A percentile compares a stretch with the other conserved stretches of the same genome.
Evolutionary conservation across 2,888 invertebrate genomes (phyloP).

Genomic region (Petrolisthes manimaculis): DNA sequence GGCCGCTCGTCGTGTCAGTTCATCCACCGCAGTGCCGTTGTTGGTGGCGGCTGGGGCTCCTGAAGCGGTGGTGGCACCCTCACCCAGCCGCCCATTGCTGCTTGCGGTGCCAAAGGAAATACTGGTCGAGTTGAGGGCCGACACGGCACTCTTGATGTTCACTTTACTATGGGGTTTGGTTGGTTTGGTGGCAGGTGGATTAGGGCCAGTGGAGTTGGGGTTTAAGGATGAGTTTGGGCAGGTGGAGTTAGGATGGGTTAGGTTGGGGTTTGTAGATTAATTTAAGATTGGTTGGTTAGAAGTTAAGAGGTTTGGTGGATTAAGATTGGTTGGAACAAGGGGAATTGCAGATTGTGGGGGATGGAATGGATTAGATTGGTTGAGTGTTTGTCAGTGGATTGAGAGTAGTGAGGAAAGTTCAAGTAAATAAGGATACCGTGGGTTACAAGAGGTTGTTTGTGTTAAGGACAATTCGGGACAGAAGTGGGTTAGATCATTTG

Average conservation of each 20-base stretch:
- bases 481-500: too few species aligned
- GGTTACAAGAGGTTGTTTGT: too few species aligned
- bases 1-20: slow-evolving; percentile 85
- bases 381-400: too few species aligned
- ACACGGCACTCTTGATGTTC: slow-evolving; percentile 90
- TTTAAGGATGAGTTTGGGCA: background rate
- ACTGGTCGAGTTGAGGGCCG: slow-evolving; percentile 88
- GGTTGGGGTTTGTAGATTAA: background rate
- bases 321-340: too few species aligned
- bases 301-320: background rate
- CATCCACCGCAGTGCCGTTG: slow-evolving; percentile 82
- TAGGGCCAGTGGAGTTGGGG: slow-evolving; percentile 9
- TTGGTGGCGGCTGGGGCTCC: slow-evolving; percentile 72
- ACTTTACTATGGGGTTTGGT: slow-evolving; percentile 80
- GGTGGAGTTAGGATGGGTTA: background rate
- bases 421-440: too few species aligned
- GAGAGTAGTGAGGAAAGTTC: too few species aligned
- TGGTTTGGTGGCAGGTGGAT: slow-evolving; percentile 63
- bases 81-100: slow-evolving; percentile 63
- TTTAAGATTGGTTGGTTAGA: background rate
- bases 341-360: too few species aligned
- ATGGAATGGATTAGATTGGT: too few species aligned
- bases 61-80: slow-evolving; percentile 72
- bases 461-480: too few species aligned
- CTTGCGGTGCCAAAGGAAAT: slow-evolving; percentile 85